Evolutionary conservation across 2,113 vertebrate species (phyloP).

Genomic region (Rhea pennata): DNA sequence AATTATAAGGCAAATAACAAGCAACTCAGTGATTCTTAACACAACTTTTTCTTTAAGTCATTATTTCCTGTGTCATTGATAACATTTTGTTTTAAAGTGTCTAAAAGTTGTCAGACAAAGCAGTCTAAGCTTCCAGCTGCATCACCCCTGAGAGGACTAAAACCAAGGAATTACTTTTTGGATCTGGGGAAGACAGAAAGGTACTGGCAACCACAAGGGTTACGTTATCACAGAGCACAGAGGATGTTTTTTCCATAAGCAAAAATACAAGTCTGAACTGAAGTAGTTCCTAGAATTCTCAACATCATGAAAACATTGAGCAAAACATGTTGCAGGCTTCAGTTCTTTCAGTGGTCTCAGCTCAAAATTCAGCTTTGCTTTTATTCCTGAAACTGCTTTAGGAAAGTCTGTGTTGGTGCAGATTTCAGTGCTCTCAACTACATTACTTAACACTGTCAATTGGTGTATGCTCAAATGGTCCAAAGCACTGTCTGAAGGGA

Average conservation of each 20-base stretch:
- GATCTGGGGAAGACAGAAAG: neutral
- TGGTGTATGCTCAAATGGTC: neutral
- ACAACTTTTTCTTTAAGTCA: neutral
- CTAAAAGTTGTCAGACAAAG: neutral
- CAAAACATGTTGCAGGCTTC: neutral
- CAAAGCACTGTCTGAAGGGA: neutral
- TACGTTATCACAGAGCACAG: neutral
- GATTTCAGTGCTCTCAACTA: neutral
- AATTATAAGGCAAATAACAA: neutral
- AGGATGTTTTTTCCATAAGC: neutral
- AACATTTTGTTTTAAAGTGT: neutral
- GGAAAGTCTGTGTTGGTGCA: neutral
- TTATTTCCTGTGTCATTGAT: neutral
- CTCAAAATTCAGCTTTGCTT: neutral
- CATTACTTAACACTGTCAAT: neutral
- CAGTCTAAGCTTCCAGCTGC: neutral
- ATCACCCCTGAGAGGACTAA: neutral
- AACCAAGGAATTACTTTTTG: neutral
- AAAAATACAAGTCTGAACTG: neutral
- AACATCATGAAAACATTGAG: neutral
- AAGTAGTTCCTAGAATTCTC: neutral
- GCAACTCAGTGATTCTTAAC: neutral
- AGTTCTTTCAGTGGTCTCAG: neutral
- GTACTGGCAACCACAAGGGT: neutral
- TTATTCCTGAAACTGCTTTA: neutral